Percentiles rank a stretch among this genome's conserved stretches.
phyloP scores from a whole-genome alignment of 2,797 vertebrate genomes.

The Loris lydekkerianus region DNA sequence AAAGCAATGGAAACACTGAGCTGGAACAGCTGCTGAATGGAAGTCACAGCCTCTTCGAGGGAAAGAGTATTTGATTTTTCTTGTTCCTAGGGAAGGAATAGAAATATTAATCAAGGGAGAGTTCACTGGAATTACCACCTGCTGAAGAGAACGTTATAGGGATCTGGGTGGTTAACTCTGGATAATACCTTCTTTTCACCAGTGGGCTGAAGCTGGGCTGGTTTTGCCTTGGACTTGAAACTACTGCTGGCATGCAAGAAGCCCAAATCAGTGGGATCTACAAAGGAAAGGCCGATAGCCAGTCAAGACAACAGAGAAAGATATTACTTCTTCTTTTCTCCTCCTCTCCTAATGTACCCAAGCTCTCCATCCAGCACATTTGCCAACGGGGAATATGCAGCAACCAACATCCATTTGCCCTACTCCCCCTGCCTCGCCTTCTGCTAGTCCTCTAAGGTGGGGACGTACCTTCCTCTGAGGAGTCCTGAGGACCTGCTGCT shows the following conservation, averaged over 20 bases:
- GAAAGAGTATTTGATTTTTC: conserved; percentile 85
- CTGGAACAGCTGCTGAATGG: conserved; percentile 91
- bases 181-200: conserved; percentile 75
- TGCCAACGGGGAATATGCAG: neutral
- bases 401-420: neutral
- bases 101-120: neutral
- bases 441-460: neutral
- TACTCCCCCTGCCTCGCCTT: neutral
- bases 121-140: neutral
- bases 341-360: neutral
- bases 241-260: conserved; percentile 45
- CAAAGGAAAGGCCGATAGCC: neutral
- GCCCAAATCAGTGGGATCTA: conserved; percentile 53
- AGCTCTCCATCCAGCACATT: neutral
- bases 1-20: conserved; percentile 91
- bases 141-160: neutral
- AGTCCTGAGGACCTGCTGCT: neutral
- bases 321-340: neutral
- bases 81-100: conserved; percentile 79
- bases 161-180: neutral
- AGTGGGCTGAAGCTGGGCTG: neutral
- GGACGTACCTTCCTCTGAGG: conserved; percentile 71
- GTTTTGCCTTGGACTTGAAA: conserved; percentile 25
- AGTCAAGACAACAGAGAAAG: neutral
- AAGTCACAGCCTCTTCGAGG: conserved; percentile 90